These are phyloP conservation scores for Zygaena filipendulae DNA, from an alignment of 2,888 invertebrate genomes.

Conservation along the genomic window DNA sequence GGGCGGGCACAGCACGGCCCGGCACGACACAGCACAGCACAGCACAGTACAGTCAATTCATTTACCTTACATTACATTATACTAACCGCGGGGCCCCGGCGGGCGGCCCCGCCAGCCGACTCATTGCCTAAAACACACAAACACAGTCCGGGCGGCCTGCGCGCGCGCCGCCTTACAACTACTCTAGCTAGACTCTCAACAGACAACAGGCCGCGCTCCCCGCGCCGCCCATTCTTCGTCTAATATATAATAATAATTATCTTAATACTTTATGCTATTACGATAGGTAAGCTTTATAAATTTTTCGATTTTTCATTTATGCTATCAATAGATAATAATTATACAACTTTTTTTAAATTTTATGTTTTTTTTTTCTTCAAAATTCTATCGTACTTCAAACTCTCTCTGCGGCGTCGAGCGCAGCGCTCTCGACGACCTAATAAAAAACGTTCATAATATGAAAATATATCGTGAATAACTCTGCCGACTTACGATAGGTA, in stretches of 20 bases:
- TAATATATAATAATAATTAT: conserved; percentile 58
- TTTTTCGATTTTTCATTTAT: conserved; percentile 65
- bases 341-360: conserved; percentile 70
- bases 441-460: conserved; percentile 73
- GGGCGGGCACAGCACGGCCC: too few species aligned
- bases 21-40: too few species aligned
- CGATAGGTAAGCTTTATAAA: conserved; percentile 68
- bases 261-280: conserved; percentile 68
- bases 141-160: too few species aligned
- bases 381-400: conserved; percentile 65
- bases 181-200: conserved; percentile 28
- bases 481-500: conserved; percentile 66
- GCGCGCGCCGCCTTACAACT: conserved; percentile 17
- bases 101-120: conserved; percentile 18
- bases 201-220: conserved; percentile 37
- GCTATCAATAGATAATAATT: conserved; percentile 67
- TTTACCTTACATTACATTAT: conserved; percentile 15
- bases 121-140: conserved; percentile 23
- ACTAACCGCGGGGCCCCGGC: conserved; percentile 11
- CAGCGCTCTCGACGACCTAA: conserved; percentile 67
- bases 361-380: conserved; percentile 63
- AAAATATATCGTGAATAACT: conserved; percentile 72
- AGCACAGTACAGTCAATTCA: background rate
- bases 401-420: conserved; percentile 60
- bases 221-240: conserved; percentile 52